A percentile compares a stretch with the other conserved stretches of the same genome.
phyloP scores from a whole-genome alignment of 2,113 vertebrate species.

The Sinosuthora webbiana region DNA sequence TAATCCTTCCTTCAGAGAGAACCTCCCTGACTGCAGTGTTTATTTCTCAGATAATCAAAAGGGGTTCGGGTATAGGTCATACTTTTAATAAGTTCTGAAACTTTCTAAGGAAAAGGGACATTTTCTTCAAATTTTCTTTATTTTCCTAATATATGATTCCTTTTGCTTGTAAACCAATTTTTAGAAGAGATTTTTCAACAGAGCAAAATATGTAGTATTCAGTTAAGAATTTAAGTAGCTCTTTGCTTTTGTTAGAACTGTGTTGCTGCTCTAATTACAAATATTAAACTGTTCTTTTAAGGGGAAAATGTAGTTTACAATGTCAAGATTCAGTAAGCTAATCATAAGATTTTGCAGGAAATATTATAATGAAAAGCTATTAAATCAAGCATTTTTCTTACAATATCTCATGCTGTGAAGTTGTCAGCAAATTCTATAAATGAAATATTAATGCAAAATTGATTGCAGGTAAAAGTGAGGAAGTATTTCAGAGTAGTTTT shows the following conservation, averaged over 20 bases:
- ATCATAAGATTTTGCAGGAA: constrained; percentile 45
- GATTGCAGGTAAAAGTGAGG: constrained; percentile 41
- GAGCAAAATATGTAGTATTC: neutral
- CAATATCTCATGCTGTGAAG: constrained; percentile 56
- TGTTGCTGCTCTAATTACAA: constrained; percentile 11
- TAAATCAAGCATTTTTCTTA: constrained; percentile 58
- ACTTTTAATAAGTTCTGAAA: neutral
- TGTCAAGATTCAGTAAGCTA: constrained; percentile 52
- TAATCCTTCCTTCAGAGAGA: neutral
- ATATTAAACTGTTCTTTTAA: constrained; percentile 21
- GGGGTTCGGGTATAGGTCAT: neutral
- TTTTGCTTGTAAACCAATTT: neutral
- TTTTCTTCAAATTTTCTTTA: neutral
- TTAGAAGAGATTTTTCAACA: neutral
- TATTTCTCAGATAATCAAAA: neutral
- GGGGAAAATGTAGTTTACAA: constrained; percentile 46
- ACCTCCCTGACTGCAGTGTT: neutral
- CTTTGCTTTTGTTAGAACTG: neutral
- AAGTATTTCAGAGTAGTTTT: constrained; percentile 54
- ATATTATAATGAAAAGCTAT: constrained; percentile 62
- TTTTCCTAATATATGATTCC: neutral
- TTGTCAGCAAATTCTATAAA: constrained; percentile 67
- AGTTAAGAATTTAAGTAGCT: neutral
- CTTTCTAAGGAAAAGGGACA: neutral
- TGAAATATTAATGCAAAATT: constrained; percentile 71